Evolutionary conservation across 2,888 invertebrate species (phyloP).

Genomic region (Acrocyrtus sp.): DNA sequence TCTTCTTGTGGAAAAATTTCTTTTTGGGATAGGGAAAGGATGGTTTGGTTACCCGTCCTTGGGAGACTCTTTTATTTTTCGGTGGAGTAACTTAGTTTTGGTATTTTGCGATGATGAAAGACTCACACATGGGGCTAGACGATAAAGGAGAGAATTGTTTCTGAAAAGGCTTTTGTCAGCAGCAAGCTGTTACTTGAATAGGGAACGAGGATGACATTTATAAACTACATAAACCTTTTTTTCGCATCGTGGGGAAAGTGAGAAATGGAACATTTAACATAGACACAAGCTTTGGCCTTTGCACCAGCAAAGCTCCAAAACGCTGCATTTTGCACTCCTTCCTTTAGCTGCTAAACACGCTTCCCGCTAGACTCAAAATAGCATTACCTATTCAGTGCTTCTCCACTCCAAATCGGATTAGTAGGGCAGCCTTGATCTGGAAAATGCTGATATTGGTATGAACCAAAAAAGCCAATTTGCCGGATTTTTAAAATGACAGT

Average conservation of each 20-base stretch:
- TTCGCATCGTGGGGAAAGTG: background rate
- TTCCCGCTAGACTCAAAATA: background rate
- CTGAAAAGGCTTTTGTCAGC: background rate
- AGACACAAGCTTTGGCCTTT: too few relatives aligned
- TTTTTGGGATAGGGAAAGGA: background rate
- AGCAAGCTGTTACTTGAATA: background rate
- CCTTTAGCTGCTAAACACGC: too few relatives aligned
- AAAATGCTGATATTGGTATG: background rate
- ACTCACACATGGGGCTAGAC: background rate
- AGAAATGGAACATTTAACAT: background rate
- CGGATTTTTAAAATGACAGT: too few relatives aligned
- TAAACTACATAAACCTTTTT: background rate
- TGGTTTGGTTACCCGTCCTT: background rate
- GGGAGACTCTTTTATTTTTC: background rate
- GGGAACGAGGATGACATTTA: background rate
- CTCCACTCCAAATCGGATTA: slow-evolving; percentile 4
- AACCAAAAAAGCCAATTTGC: too few relatives aligned
- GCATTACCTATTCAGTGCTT: background rate
- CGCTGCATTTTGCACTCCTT: too few relatives aligned
- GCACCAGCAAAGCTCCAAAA: too few relatives aligned
- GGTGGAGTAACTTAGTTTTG: background rate
- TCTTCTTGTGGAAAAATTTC: too few relatives aligned
- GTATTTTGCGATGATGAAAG: background rate
- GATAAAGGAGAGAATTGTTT: background rate
- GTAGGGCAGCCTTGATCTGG: slow-evolving; percentile 10